phyloP scores from a whole-genome alignment of 2,113 vertebrate species.

The Steatornis caripensis region DNA sequence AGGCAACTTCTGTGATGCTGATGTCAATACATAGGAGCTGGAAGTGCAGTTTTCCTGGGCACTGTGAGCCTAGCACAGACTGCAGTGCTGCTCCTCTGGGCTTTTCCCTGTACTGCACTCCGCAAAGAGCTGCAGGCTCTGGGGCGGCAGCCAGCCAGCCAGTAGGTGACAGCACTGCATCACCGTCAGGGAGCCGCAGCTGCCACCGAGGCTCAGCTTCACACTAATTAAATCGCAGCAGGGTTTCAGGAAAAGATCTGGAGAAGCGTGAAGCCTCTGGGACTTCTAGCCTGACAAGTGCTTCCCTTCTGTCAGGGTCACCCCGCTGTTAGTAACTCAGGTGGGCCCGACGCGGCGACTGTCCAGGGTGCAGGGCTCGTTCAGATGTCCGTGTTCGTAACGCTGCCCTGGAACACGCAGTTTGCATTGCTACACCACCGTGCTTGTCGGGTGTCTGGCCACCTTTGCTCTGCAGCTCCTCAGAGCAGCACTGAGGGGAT shows the following conservation, averaged over 20 bases:
- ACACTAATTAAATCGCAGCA: not conserved
- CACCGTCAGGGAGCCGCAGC: not conserved
- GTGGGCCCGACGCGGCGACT: not conserved
- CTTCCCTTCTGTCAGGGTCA: not conserved
- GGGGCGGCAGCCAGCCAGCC: not conserved
- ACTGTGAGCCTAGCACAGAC: not conserved
- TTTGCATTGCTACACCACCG: accelerated
- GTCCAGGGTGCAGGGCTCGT: not conserved
- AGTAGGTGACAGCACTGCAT: slow-evolving; percentile 65
- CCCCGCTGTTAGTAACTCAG: not conserved
- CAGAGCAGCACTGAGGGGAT: accelerated
- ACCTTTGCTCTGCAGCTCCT: not conserved
- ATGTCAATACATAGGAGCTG: not conserved
- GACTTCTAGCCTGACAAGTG: not conserved
- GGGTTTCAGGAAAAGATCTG: not conserved
- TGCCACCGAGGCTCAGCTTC: not conserved
- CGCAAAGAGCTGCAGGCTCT: not conserved
- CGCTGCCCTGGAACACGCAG: accelerated
- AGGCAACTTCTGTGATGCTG: not conserved
- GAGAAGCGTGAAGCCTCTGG: not conserved
- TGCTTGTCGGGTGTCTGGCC: not conserved
- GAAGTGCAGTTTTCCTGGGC: not conserved
- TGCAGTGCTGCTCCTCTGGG: slow-evolving; percentile 4
- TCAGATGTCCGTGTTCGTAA: accelerated
- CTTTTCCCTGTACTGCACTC: not conserved